Percentiles rank a stretch among this genome's conserved stretches.
Evolutionary conservation across 2,113 vertebrate genomes (phyloP).

Genomic region (Cinclus mexicanus): DNA sequence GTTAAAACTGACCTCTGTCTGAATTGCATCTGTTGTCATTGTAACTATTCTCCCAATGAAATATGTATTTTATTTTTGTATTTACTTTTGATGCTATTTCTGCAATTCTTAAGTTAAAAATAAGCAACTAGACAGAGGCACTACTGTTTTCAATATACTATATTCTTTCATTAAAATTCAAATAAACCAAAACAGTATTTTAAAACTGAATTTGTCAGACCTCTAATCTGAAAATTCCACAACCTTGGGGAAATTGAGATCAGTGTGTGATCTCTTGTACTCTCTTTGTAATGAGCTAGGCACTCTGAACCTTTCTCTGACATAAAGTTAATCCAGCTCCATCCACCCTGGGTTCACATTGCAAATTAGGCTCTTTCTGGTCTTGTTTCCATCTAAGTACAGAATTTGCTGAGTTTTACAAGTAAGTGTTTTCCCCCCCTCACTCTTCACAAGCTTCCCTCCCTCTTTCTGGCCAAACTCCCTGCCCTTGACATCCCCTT

Average conservation of each 20-base stretch:
- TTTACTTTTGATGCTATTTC: neutral
- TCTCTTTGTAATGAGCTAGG: neutral
- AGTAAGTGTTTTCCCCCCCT: accelerated
- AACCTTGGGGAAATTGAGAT: neutral
- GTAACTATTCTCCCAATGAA: neutral
- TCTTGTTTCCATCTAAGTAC: neutral
- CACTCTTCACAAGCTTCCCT: neutral
- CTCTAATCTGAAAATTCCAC: neutral
- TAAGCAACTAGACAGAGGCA: neutral
- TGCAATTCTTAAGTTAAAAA: neutral
- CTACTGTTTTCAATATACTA: neutral
- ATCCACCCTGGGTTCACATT: neutral
- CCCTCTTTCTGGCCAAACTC: neutral
- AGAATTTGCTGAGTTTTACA: neutral
- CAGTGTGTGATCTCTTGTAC: neutral
- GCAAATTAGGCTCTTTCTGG: neutral
- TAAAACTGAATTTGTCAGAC: neutral
- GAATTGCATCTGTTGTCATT: neutral
- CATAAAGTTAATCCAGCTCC: neutral
- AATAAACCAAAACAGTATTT: neutral
- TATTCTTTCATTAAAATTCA: neutral
- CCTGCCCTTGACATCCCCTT: neutral
- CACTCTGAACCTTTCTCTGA: neutral
- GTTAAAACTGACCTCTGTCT: neutral
- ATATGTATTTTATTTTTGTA: neutral